phyloP scores from a whole-genome alignment of 2,113 vertebrate genomes.

The Coptodon bakossiorum region DNA sequence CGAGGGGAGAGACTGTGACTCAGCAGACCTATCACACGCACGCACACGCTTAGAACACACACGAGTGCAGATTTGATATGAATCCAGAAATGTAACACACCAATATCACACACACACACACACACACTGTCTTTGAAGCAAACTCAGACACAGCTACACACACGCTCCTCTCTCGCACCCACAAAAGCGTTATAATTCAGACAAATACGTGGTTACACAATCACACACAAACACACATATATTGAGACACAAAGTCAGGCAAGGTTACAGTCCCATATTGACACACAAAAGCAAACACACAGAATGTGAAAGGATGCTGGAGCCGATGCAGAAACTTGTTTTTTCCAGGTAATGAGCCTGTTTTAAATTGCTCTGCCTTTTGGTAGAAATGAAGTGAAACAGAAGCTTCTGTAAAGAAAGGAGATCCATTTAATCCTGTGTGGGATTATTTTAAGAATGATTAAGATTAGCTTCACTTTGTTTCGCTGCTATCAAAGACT shows the following conservation, averaged over 20 bases:
- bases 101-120: not conserved
- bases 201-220: not conserved
- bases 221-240: not conserved
- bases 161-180: not conserved
- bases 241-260: not conserved
- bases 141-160: not conserved
- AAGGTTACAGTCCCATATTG: not conserved
- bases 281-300: not conserved
- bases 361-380: not conserved
- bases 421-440: rapidly evolving
- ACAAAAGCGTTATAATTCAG: not conserved
- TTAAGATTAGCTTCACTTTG: not conserved
- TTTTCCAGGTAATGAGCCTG: not conserved
- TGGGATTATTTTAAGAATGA: not conserved
- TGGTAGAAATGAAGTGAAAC: not conserved
- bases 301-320: not conserved
- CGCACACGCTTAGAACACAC: too few species aligned
- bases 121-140: not conserved
- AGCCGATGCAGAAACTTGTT: not conserved
- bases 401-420: not conserved
- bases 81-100: too few species aligned
- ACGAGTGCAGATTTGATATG: too few species aligned
- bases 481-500: not conserved
- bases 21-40: too few species aligned
- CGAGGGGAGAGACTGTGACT: too few species aligned